Evolutionary conservation across 2,113 vertebrate species (phyloP).

Genomic region (Spea bombifrons): DNA sequence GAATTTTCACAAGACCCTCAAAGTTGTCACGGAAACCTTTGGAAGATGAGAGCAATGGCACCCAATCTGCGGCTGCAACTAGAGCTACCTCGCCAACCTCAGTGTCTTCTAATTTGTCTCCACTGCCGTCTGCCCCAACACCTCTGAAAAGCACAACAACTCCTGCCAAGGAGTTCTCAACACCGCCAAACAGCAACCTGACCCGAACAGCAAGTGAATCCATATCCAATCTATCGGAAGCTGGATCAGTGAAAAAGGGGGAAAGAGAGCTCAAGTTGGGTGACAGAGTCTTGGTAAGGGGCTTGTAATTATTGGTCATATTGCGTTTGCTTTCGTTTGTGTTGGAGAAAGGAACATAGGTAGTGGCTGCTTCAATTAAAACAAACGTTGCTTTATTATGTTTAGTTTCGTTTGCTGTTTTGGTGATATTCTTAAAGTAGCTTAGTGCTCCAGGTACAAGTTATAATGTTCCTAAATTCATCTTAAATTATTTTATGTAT

Average conservation of each 20-base stretch:
- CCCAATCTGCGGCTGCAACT: slow-evolving; percentile 68
- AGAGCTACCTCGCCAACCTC: slow-evolving; percentile 80
- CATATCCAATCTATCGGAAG: slow-evolving; percentile 91
- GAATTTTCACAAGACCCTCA: slow-evolving; percentile 94
- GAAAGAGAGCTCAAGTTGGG: slow-evolving; percentile 93
- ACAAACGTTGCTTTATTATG: not conserved
- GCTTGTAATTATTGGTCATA: not conserved
- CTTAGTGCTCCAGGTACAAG: too few species aligned
- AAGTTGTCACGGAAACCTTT: slow-evolving; percentile 77
- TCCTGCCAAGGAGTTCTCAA: slow-evolving; percentile 61
- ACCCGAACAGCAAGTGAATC: slow-evolving; percentile 86
- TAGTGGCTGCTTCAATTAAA: not conserved
- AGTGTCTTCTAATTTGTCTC: slow-evolving; percentile 56
- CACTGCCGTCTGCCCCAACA: slow-evolving; percentile 53
- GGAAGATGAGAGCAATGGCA: slow-evolving; percentile 85
- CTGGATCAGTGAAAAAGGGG: slow-evolving; percentile 90
- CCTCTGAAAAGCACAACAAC: slow-evolving; percentile 57
- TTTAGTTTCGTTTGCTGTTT: too few species aligned
- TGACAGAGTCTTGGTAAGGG: slow-evolving; percentile 90
- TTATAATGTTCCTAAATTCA: too few species aligned
- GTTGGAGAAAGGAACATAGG: not conserved
- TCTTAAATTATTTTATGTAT: too few species aligned
- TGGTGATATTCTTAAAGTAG: too few species aligned
- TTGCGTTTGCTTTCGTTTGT: not conserved
- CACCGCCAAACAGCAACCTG: slow-evolving; percentile 76